Conservation (phyloP, 1,140 invertebrate species). For the Drosophila melanica region DNA sequence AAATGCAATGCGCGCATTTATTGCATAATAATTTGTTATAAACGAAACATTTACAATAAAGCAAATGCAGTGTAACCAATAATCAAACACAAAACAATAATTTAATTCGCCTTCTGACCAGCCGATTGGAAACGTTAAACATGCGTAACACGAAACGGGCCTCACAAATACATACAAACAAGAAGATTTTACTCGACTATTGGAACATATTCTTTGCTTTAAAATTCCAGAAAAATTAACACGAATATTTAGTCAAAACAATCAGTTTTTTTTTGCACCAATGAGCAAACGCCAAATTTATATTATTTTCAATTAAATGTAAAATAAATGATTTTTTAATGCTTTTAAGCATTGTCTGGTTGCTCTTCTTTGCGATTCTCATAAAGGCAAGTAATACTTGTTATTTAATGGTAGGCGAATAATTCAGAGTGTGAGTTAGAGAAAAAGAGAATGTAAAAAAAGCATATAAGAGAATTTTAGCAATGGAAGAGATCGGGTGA, state of each 20-base stretch:
- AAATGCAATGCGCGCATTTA: constrained; percentile 44
- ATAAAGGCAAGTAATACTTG: no score
- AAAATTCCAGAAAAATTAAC: background rate
- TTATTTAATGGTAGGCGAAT: no score
- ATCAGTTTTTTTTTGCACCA: background rate
- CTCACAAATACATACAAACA: background rate
- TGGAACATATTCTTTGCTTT: background rate
- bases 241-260: background rate
- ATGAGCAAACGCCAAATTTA: background rate
- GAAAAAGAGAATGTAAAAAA: no score
- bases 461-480: no score
- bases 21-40: constrained; percentile 60
- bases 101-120: constrained; percentile 10
- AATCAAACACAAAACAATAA: constrained; percentile 1
- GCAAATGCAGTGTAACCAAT: constrained; percentile 51
- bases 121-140: constrained; percentile 11
- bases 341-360: no score
- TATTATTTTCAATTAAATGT: background rate
- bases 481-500: no score
- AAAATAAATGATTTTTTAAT: no score
- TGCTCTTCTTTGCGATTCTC: no score
- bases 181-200: background rate
- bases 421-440: no score
- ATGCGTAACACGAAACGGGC: constrained; percentile 12
- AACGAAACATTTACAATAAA: constrained; percentile 65